A percentile compares a stretch with the other conserved stretches of the same genome.
These are phyloP conservation scores for Periophthalmus magnuspinnatus DNA, from an alignment of 2,797 vertebrate species.

Conservation along the genomic window DNA sequence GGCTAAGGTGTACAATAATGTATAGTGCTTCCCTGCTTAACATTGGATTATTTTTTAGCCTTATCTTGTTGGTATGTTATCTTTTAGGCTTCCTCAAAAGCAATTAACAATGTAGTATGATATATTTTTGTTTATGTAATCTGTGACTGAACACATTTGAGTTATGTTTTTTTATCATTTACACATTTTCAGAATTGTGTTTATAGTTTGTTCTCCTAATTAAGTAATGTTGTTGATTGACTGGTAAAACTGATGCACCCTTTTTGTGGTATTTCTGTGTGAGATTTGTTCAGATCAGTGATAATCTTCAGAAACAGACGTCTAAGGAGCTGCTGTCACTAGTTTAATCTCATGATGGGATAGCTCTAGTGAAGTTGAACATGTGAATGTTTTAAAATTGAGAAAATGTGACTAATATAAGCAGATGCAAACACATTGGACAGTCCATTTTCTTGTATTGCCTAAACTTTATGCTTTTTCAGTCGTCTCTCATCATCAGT, in stretches of 20 bases:
- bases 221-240: too few relatives aligned
- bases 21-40: neutral
- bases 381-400: neutral
- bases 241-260: too few relatives aligned
- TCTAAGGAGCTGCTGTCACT: neutral
- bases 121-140: conserved; percentile 1
- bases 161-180: too few relatives aligned
- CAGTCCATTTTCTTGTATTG: neutral
- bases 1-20: neutral
- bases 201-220: too few relatives aligned
- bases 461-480: too few relatives aligned
- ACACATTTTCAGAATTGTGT: too few relatives aligned
- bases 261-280: conserved; percentile 19
- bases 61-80: neutral
- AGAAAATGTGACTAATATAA: neutral
- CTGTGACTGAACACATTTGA: too few relatives aligned
- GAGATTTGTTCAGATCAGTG: conserved; percentile 34
- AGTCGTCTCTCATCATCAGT: too few relatives aligned
- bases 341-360: conserved; percentile 21
- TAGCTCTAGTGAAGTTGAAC: neutral
- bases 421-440: neutral
- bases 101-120: neutral
- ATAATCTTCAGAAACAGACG: conserved; percentile 34
- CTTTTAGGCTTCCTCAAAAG: neutral
- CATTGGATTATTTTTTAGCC: neutral